phyloP scores from a whole-genome alignment of 2,888 invertebrate species.

The Lomographa bimaculata region DNA sequence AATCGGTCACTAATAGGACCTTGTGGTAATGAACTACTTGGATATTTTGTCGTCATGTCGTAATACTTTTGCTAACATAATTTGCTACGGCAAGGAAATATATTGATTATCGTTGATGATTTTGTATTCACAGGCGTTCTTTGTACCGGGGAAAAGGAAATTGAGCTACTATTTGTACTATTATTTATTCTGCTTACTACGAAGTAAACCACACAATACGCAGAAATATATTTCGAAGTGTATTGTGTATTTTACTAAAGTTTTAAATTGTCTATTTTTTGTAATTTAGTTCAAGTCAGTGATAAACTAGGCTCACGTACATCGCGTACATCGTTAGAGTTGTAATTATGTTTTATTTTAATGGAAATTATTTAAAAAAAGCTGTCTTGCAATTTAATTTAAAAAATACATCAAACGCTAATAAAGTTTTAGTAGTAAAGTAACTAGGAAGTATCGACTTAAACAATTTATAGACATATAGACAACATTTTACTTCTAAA shows the following conservation, averaged over 20 bases:
- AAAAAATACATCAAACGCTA: too few species aligned
- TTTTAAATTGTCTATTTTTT: background rate
- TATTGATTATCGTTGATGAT: background rate
- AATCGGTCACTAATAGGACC: constrained; percentile 1
- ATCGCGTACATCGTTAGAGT: background rate
- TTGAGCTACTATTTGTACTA: constrained; percentile 25
- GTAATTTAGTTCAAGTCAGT: background rate
- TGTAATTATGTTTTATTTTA: background rate
- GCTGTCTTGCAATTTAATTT: too few species aligned
- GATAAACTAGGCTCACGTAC: constrained; percentile 1
- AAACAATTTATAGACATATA: too few species aligned
- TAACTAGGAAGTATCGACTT: too few species aligned
- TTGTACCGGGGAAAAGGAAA: constrained; percentile 33
- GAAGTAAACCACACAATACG: constrained; percentile 35
- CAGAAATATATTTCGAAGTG: constrained; percentile 3
- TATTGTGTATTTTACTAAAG: constrained; percentile 15
- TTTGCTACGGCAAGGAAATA: constrained; percentile 4
- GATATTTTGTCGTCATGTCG: background rate
- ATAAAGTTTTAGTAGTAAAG: too few species aligned
- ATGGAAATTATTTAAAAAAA: too few species aligned
- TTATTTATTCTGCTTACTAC: too few species aligned
- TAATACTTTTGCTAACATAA: background rate
- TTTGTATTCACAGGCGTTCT: constrained; percentile 15
- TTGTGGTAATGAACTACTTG: background rate
- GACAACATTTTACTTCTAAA: too few species aligned